These are phyloP conservation scores for Drosophila heteroneura DNA, from an alignment of 2,888 invertebrate genomes.

Conservation along the genomic window DNA sequence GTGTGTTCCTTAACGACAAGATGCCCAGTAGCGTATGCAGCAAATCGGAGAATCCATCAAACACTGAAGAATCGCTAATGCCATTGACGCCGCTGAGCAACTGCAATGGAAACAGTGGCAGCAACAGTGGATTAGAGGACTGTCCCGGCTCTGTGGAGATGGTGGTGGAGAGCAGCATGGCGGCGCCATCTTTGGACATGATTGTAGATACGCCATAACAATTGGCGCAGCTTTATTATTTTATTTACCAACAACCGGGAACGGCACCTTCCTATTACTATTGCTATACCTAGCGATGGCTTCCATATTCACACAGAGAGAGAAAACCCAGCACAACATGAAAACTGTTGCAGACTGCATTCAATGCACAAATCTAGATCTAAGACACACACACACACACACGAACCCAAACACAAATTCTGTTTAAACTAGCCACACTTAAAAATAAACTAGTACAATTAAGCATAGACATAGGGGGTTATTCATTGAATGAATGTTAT, in stretches of 20 bases:
- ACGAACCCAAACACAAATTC: conserved; percentile 4
- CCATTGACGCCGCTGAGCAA: conserved; percentile 62
- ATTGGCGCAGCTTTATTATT: conserved; percentile 57
- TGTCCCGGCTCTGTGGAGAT: conserved; percentile 58
- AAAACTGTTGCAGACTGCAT: conserved; percentile 57
- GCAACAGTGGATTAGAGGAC: conserved; percentile 49
- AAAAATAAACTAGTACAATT: conserved; percentile 1
- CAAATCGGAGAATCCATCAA: conserved; percentile 39
- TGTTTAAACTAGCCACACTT: conserved; percentile 9
- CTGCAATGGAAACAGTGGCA: conserved; percentile 38
- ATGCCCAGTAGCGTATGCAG: conserved; percentile 26
- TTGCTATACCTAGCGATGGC: conserved; percentile 49
- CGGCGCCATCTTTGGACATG: conserved; percentile 51
- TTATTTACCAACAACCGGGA: conserved; percentile 50
- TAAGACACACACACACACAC: conserved; percentile 30
- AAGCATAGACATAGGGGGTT: conserved; percentile 14
- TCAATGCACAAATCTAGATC: conserved; percentile 45
- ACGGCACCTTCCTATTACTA: conserved; percentile 53
- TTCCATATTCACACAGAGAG: conserved; percentile 49
- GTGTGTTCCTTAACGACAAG: conserved; percentile 72
- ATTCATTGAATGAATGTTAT: conserved; percentile 26
- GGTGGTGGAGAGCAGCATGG: conserved; percentile 48
- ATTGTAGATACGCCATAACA: conserved; percentile 61
- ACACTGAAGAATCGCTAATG: conserved; percentile 44
- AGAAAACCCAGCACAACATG: conserved; percentile 42